phyloP scores from a whole-genome alignment of 2,888 invertebrate species.

The Chesias legatella region DNA sequence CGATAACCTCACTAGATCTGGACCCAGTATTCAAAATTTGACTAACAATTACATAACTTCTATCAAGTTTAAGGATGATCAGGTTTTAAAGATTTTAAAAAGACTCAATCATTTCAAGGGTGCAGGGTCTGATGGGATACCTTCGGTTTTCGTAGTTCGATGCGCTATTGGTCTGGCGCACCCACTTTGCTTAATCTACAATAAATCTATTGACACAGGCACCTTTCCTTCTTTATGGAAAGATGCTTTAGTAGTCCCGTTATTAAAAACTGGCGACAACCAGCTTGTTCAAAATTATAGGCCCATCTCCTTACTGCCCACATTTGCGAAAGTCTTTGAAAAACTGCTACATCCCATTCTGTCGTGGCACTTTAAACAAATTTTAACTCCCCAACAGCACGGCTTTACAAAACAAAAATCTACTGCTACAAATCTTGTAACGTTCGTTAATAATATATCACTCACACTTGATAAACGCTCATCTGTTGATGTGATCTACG shows the following conservation, averaged over 20 bases:
- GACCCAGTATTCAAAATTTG: no score
- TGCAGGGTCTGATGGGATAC: slow-evolving; percentile 1
- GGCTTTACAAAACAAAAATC: slow-evolving; percentile 25
- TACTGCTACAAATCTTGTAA: slow-evolving; percentile 19
- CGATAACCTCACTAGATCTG: no score
- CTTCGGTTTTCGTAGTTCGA: no score
- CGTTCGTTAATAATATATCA: slow-evolving; percentile 8
- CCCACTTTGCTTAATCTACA: slow-evolving; percentile 9
- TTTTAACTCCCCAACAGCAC: slow-evolving; percentile 17
- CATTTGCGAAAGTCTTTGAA: slow-evolving; percentile 22
- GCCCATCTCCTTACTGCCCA: slow-evolving; percentile 18
- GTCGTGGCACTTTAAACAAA: slow-evolving; percentile 8
- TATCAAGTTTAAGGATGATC: slow-evolving; percentile 2
- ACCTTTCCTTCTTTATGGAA: slow-evolving; percentile 20
- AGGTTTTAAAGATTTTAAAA: slow-evolving; percentile 11
- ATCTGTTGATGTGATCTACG: slow-evolving; percentile 15
- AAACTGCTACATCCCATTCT: slow-evolving; percentile 16
- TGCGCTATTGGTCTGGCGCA: neutral
- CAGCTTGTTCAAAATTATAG: slow-evolving; percentile 15
- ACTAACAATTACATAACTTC: neutral
- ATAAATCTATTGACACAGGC: slow-evolving; percentile 9
- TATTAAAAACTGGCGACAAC: slow-evolving; percentile 14
- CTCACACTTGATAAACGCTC: slow-evolving; percentile 13
- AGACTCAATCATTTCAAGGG: slow-evolving; percentile 15
- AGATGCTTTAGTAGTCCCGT: slow-evolving; percentile 14